Evolutionary conservation across 2,888 invertebrate species (phyloP).

Genomic region (Cosmia pyralina): DNA sequence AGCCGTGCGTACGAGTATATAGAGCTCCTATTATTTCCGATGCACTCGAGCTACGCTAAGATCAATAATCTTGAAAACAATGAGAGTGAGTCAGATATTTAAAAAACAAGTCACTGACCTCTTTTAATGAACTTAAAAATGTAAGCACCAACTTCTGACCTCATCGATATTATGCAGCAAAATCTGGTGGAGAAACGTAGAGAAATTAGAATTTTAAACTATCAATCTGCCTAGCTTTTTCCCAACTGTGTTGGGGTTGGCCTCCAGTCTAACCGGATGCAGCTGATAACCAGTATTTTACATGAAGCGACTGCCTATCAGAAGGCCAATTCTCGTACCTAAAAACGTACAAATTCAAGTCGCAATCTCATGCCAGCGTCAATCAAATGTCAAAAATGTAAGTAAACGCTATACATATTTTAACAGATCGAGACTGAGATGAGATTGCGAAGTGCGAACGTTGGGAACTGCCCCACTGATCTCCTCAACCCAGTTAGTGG

Average conservation of each 20-base stretch:
- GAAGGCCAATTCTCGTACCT: no score
- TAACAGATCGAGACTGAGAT: no score
- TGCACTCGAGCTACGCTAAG: slow-evolving; percentile 23
- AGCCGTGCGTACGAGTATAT: no score
- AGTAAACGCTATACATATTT: no score
- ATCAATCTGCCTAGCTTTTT: neutral
- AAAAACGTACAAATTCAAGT: no score
- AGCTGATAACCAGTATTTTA: neutral
- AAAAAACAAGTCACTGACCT: slow-evolving; percentile 46
- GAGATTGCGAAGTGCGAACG: no score
- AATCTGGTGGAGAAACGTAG: neutral
- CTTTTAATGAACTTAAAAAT: slow-evolving; percentile 24
- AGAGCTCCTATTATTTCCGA: slow-evolving; percentile 3
- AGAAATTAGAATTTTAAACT: neutral
- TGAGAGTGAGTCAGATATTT: slow-evolving; percentile 45
- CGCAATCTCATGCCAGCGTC: no score
- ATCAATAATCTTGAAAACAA: slow-evolving; percentile 55
- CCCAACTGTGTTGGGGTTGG: neutral
- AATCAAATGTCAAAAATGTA: no score
- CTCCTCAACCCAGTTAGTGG: neutral
- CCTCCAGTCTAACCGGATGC: neutral
- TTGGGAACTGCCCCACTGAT: neutral
- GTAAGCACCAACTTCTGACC: neutral
- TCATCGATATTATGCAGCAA: slow-evolving; percentile 2
- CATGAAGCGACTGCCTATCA: neutral